Conservation (phyloP, 2,797 vertebrate species). For the Falco peregrinus region DNA sequence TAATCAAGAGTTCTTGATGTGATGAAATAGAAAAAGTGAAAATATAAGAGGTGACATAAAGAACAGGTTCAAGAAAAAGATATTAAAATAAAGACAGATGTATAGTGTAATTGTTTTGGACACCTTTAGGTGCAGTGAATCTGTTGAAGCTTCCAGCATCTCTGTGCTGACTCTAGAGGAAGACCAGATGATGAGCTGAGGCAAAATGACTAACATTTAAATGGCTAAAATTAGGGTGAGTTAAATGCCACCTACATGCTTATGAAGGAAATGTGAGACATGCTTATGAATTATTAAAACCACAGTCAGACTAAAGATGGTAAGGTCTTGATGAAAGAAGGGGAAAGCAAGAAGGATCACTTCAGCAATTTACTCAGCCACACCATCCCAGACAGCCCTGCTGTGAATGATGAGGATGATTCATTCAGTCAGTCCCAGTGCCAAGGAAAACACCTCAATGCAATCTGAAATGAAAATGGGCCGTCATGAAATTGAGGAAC, state of each 20-base stretch:
- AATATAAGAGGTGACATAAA: not conserved
- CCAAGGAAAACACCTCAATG: conserved; percentile 48
- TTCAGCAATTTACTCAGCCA: not conserved
- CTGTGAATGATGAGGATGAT: conserved; percentile 51
- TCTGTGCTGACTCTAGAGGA: not conserved
- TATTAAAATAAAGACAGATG: not conserved
- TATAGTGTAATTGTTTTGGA: not conserved
- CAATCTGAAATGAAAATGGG: conserved; percentile 48
- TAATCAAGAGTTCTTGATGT: not conserved
- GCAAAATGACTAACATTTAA: not conserved
- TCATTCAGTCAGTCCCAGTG: conserved; percentile 12
- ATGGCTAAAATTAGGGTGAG: not conserved
- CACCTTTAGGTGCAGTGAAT: not conserved
- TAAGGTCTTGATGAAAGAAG: conserved; percentile 7
- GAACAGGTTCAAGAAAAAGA: not conserved
- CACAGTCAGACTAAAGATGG: not conserved
- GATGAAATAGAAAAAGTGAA: not conserved
- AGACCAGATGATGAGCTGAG: not conserved
- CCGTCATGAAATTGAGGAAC: not conserved
- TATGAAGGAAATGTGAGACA: conserved; percentile 29
- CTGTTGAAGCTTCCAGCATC: not conserved
- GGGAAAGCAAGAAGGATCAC: conserved; percentile 12
- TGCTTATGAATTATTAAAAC: conserved; percentile 21
- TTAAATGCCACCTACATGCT: not conserved
- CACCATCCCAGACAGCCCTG: conserved; percentile 45